Evolutionary conservation across 2,888 invertebrate species (phyloP).

Genomic region (Volucella inanis): DNA sequence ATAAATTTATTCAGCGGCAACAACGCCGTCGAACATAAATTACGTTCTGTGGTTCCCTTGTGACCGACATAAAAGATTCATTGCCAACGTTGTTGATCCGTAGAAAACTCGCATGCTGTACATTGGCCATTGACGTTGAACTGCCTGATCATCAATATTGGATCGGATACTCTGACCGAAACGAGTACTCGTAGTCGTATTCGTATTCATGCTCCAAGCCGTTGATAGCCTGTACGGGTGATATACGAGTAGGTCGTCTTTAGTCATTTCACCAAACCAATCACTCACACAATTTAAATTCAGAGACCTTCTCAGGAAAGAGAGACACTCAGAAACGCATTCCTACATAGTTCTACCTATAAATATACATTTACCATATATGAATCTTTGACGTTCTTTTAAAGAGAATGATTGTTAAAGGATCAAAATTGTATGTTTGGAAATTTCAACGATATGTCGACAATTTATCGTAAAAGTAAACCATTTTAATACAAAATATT

Average conservation of each 20-base stretch:
- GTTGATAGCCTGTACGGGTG: slow-evolving; percentile 66
- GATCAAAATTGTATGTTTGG: too few species aligned
- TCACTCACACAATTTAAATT: slow-evolving; percentile 59
- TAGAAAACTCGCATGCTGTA: slow-evolving; percentile 70
- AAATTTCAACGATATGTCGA: too few species aligned
- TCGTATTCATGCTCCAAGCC: slow-evolving; percentile 13
- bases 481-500: too few species aligned
- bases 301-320: slow-evolving; percentile 45
- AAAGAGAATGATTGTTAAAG: too few species aligned
- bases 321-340: too few species aligned
- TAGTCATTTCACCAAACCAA: slow-evolving; percentile 46
- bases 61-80: slow-evolving; percentile 71
- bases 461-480: too few species aligned
- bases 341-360: too few species aligned
- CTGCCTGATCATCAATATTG: slow-evolving; percentile 59
- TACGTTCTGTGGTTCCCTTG: slow-evolving; percentile 68
- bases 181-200: slow-evolving; percentile 8
- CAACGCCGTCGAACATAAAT: slow-evolving; percentile 74
- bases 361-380: too few species aligned
- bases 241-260: slow-evolving; percentile 64
- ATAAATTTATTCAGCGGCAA: slow-evolving; percentile 75
- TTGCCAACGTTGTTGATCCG: slow-evolving; percentile 72
- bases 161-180: neutral
- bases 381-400: too few species aligned
- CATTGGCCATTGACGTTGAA: slow-evolving; percentile 65